Percentiles rank a stretch among this genome's conserved stretches.
Evolutionary conservation across 2,113 vertebrate species (phyloP).

Genomic region (Hippolais icterina): DNA sequence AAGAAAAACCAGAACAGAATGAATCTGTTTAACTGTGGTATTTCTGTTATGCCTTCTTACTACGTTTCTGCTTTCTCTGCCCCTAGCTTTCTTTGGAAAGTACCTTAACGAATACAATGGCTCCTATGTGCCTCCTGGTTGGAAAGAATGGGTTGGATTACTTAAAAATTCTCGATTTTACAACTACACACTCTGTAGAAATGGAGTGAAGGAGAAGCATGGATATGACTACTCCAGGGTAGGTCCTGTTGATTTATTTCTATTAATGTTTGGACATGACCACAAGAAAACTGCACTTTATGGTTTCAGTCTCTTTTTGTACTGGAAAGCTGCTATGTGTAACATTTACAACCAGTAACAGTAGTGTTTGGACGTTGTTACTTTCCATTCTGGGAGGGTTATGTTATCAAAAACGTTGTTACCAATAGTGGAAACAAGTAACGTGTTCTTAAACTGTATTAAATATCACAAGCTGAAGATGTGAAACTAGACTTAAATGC

Average conservation of each 20-base stretch:
- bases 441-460: not conserved
- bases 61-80: not conserved
- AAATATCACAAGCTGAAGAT: not conserved
- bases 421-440: not conserved
- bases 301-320: not conserved
- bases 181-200: constrained; percentile 95
- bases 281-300: not conserved
- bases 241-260: constrained; percentile 29
- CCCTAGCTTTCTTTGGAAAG: constrained; percentile 93
- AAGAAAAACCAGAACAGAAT: not conserved
- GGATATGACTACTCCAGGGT: constrained; percentile 90
- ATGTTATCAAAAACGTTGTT: not conserved
- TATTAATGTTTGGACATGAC: not conserved
- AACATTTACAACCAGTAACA: not conserved
- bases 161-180: constrained; percentile 98
- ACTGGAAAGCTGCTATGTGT: not conserved
- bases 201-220: constrained; percentile 91
- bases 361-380: not conserved
- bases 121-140: constrained; percentile 94
- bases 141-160: constrained; percentile 96
- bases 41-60: constrained; percentile 6
- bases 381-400: not conserved
- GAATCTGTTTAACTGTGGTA: not conserved
- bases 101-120: constrained; percentile 98
- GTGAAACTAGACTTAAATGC: constrained; percentile 1